A percentile compares a stretch with the other conserved stretches of the same genome.
phyloP scores from a whole-genome alignment of 2,888 invertebrate species.

The Stenchaetothrips biformis region DNA sequence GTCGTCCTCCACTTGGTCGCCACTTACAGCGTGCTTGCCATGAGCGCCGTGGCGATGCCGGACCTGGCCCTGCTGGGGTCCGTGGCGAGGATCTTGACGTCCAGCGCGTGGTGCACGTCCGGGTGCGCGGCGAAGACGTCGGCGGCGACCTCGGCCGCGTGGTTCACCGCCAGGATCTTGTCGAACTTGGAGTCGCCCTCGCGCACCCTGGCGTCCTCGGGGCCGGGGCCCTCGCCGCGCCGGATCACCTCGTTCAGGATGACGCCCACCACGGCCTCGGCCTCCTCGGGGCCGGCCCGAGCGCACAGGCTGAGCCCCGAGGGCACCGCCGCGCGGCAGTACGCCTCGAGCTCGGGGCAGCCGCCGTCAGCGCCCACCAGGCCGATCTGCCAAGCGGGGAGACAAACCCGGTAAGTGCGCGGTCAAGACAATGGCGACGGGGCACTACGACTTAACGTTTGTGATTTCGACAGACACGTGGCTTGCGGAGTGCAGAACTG shows the following conservation, averaged over 20 bases:
- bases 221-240: neutral
- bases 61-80: neutral
- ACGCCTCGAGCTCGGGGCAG: constrained; percentile 9
- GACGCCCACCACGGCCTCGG: neutral
- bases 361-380: neutral
- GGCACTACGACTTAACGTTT: too few relatives aligned
- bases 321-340: neutral
- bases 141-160: neutral
- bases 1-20: neutral
- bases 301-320: constrained; percentile 9
- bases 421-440: too few relatives aligned
- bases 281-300: neutral
- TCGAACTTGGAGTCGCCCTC: constrained; percentile 14
- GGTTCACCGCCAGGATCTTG: constrained; percentile 22
- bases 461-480: too few relatives aligned
- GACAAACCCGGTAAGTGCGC: too few relatives aligned
- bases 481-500: too few relatives aligned
- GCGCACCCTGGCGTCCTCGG: neutral
- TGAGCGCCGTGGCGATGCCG: neutral
- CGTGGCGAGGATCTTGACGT: constrained; percentile 20
- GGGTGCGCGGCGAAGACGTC: constrained; percentile 2
- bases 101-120: neutral
- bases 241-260: neutral
- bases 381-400: neutral
- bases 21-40: neutral